phyloP scores from a whole-genome alignment of 2,797 vertebrate species.

The Zalophus californianus region DNA sequence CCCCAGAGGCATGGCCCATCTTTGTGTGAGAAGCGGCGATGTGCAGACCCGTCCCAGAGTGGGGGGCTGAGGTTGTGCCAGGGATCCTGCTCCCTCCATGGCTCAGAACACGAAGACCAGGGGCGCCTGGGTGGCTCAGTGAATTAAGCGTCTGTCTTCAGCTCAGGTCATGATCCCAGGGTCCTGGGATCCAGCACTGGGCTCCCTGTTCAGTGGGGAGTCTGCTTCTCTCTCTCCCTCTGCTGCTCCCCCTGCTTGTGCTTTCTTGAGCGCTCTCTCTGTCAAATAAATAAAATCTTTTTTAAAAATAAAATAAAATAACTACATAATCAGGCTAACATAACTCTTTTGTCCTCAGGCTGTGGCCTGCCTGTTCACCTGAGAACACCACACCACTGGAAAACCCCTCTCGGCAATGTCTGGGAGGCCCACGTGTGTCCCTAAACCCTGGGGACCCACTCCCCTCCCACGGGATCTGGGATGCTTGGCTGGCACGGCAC shows the following conservation, averaged over 20 bases:
- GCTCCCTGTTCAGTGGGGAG: too few relatives aligned
- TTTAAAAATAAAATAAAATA: background rate
- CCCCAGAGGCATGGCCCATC: background rate
- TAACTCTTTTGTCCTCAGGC: background rate
- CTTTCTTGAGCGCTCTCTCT: too few relatives aligned
- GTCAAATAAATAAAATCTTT: too few relatives aligned
- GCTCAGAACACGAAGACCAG: background rate
- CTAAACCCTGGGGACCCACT: background rate
- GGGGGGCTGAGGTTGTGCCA: background rate
- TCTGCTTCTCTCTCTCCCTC: too few relatives aligned
- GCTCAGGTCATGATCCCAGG: too few relatives aligned
- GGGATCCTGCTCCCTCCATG: background rate
- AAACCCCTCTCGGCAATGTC: background rate
- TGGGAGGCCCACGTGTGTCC: background rate
- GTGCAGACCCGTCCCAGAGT: too few relatives aligned
- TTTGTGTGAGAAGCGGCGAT: accelerated
- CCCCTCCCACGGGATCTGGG: background rate
- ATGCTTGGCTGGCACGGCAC: background rate
- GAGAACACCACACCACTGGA: too few relatives aligned
- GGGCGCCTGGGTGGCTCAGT: background rate
- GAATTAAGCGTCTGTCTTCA: background rate
- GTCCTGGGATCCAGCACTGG: too few relatives aligned
- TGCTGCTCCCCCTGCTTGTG: too few relatives aligned
- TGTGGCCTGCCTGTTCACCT: background rate
- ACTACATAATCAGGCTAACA: background rate